A percentile compares a stretch with the other conserved stretches of the same genome.
These are phyloP conservation scores for Colius striatus DNA, from an alignment of 2,113 vertebrate species.

Conservation along the genomic window DNA sequence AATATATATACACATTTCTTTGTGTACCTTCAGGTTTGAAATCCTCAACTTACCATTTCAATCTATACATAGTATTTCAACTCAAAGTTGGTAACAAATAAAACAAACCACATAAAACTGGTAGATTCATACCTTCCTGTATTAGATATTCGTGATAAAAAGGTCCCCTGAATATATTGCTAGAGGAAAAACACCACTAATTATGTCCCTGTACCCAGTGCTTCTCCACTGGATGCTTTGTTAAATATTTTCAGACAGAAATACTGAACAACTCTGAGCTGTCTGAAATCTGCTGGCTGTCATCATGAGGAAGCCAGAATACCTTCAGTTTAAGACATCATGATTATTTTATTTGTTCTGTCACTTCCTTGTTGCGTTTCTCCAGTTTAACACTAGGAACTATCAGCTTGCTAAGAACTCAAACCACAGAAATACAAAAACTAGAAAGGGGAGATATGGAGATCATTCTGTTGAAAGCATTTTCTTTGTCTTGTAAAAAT, in stretches of 20 bases:
- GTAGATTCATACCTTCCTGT: neutral
- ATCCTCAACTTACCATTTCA: neutral
- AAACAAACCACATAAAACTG: neutral
- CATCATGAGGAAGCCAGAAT: neutral
- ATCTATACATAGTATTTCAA: neutral
- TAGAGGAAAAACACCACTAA: neutral
- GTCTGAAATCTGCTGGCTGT: neutral
- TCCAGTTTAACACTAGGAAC: neutral
- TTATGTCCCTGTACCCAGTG: neutral
- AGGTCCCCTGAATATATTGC: neutral
- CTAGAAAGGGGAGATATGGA: neutral
- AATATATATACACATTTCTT: rapidly evolving
- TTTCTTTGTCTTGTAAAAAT: conserved; percentile 22
- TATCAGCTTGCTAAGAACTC: neutral
- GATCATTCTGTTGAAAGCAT: neutral
- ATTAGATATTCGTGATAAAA: neutral
- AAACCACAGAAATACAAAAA: neutral
- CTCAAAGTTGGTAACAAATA: neutral
- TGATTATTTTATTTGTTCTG: neutral
- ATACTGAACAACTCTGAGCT: neutral
- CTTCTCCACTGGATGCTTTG: neutral
- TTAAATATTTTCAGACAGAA: neutral
- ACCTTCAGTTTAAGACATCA: neutral
- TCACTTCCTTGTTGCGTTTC: conserved; percentile 6
- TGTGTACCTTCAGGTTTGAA: neutral